Evolutionary conservation across 1,140 invertebrate genomes (phyloP).

Genomic region (Drosophila elegans): DNA sequence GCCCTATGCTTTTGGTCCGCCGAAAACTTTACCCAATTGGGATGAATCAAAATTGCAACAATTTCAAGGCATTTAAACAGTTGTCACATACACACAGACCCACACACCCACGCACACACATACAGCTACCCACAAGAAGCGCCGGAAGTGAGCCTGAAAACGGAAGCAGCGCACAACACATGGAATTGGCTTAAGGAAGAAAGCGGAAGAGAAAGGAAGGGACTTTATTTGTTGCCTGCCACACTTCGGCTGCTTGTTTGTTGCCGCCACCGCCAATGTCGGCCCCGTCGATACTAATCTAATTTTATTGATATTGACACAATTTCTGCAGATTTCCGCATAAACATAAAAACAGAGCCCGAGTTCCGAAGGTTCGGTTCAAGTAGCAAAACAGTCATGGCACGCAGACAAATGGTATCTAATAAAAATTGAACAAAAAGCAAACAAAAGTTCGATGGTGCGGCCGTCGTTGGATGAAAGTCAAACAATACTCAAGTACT

Average conservation of each 20-base stretch:
- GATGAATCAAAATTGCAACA: slow-evolving; percentile 62
- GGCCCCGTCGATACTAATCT: slow-evolving; percentile 77
- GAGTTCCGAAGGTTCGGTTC: slow-evolving; percentile 36
- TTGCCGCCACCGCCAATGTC: slow-evolving; percentile 2
- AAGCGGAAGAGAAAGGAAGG: slow-evolving; percentile 8
- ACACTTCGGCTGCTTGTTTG: slow-evolving; percentile 61
- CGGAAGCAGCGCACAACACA: slow-evolving; percentile 51
- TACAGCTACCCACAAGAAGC: not conserved
- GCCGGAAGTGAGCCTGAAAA: slow-evolving; percentile 49
- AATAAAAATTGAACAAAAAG: slow-evolving; percentile 63
- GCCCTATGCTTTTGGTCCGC: not conserved
- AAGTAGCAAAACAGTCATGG: slow-evolving; percentile 37
- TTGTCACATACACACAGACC: slow-evolving; percentile 60
- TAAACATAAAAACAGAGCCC: slow-evolving; percentile 79
- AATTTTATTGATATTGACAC: slow-evolving; percentile 84
- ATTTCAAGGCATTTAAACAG: slow-evolving; percentile 79
- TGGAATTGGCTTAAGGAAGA: slow-evolving; percentile 39
- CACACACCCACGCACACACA: slow-evolving; percentile 14
- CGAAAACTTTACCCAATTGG: slow-evolving; percentile 18
- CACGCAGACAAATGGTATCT: slow-evolving; percentile 66
- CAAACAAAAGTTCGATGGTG: slow-evolving; percentile 46
- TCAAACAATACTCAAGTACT: slow-evolving; percentile 39
- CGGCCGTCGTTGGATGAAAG: slow-evolving; percentile 22
- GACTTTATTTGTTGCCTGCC: slow-evolving; percentile 64
- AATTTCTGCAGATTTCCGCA: slow-evolving; percentile 82